Evolutionary conservation across 1,140 invertebrate species (phyloP).

Genomic region (Hetaerina americana): DNA sequence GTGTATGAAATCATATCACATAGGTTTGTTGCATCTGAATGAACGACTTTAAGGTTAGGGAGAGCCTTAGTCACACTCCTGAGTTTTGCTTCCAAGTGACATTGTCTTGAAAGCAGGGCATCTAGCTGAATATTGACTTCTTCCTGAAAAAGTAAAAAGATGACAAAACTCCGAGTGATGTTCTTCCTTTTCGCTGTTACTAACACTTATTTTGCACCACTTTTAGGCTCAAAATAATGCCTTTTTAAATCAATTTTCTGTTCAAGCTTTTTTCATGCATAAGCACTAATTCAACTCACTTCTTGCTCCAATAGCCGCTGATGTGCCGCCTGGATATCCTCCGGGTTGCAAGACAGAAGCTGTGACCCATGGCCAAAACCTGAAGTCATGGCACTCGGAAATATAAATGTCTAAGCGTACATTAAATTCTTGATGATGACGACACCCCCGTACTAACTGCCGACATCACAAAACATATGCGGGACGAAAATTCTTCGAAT

Average conservation of each 20-base stretch:
- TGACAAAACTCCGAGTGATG: too few species aligned
- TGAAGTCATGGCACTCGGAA: too few species aligned
- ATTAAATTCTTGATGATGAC: too few species aligned
- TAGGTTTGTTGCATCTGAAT: constrained; percentile 60
- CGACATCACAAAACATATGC: background rate
- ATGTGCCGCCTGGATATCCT: background rate
- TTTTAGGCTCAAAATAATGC: too few species aligned
- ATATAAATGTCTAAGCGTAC: too few species aligned
- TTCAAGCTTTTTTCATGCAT: too few species aligned
- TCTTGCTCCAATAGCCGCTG: background rate
- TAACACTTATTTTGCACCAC: too few species aligned
- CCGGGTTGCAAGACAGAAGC: background rate
- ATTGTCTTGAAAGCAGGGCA: constrained; percentile 41
- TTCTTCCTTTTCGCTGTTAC: too few species aligned
- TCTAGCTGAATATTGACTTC: constrained; percentile 42
- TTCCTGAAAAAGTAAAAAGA: constrained; percentile 42
- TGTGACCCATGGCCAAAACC: background rate
- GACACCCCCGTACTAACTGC: background rate
- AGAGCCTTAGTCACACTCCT: constrained; percentile 45
- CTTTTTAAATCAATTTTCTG: too few species aligned
- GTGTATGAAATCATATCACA: constrained; percentile 75
- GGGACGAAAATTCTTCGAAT: background rate
- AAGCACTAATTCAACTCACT: background rate
- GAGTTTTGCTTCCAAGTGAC: constrained; percentile 51
- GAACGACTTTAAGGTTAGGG: constrained; percentile 50